Evolutionary conservation across 2,888 invertebrate genomes (phyloP).

Genomic region (Schizaphis graminum): DNA sequence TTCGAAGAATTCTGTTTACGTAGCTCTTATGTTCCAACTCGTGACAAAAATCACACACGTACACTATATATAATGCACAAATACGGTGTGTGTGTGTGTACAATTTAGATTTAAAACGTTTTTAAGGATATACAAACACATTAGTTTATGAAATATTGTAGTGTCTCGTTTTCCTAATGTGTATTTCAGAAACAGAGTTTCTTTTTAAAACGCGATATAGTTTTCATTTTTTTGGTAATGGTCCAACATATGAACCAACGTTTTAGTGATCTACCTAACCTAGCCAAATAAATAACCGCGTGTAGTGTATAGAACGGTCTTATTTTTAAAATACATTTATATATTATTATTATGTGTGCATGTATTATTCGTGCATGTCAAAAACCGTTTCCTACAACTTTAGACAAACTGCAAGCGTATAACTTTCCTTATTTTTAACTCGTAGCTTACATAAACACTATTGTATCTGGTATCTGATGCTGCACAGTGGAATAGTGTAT

Average conservation of each 20-base stretch:
- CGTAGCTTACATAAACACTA: background rate
- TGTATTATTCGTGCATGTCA: constrained; percentile 4
- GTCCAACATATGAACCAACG: constrained; percentile 17
- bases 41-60: constrained; percentile 46
- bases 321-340: constrained; percentile 31
- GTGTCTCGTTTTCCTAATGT: constrained; percentile 23
- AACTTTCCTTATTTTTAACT: constrained; percentile 19
- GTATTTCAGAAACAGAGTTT: constrained; percentile 37
- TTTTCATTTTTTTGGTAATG: constrained; percentile 38
- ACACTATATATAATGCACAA: background rate
- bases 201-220: constrained; percentile 38
- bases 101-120: constrained; percentile 53
- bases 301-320: background rate
- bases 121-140: constrained; percentile 55
- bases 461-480: background rate
- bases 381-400: background rate
- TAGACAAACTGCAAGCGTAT: background rate
- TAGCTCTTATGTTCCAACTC: constrained; percentile 44
- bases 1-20: constrained; percentile 45
- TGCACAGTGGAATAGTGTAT: background rate
- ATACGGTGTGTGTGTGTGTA: background rate
- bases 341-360: background rate
- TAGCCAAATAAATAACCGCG: constrained; percentile 42
- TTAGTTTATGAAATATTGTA: constrained; percentile 53
- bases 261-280: constrained; percentile 32